A percentile compares a stretch with the other conserved stretches of the same genome.
phyloP scores from a whole-genome alignment of 1,140 invertebrate genomes.

The Musca domestica region DNA sequence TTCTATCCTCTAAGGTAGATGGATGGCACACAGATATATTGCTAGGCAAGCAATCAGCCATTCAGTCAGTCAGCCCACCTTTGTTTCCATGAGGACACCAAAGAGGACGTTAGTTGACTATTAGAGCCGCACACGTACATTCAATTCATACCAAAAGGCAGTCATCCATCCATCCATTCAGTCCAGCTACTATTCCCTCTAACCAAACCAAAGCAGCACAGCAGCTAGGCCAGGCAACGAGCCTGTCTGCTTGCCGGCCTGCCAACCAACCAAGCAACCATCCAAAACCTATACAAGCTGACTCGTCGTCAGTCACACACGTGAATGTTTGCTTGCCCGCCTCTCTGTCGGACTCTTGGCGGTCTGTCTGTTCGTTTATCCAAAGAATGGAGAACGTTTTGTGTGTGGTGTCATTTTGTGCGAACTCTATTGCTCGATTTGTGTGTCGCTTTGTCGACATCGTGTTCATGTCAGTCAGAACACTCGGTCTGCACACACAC shows the following conservation, averaged over 20 bases:
- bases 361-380: not conserved
- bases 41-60: conserved; percentile 23
- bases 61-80: conserved; percentile 1
- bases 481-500: too few species aligned
- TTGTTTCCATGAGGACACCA: not conserved
- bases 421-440: too few species aligned
- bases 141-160: conserved; percentile 36
- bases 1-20: too few species aligned
- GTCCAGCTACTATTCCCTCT: not conserved
- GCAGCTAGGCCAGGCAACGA: not conserved
- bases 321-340: not conserved
- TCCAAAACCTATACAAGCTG: not conserved
- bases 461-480: too few species aligned
- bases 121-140: too few species aligned
- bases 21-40: too few species aligned
- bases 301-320: conserved; percentile 2
- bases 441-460: too few species aligned
- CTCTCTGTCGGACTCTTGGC: not conserved
- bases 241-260: too few species aligned
- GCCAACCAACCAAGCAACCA: conserved; percentile 16
- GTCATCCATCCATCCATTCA: conserved; percentile 16
- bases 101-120: too few species aligned
- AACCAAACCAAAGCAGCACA: not conserved
- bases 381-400: too few species aligned
- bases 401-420: too few species aligned